Evolutionary conservation across 1,140 invertebrate species (phyloP).

Genomic region (Aphelenchoides fujianensis): DNA sequence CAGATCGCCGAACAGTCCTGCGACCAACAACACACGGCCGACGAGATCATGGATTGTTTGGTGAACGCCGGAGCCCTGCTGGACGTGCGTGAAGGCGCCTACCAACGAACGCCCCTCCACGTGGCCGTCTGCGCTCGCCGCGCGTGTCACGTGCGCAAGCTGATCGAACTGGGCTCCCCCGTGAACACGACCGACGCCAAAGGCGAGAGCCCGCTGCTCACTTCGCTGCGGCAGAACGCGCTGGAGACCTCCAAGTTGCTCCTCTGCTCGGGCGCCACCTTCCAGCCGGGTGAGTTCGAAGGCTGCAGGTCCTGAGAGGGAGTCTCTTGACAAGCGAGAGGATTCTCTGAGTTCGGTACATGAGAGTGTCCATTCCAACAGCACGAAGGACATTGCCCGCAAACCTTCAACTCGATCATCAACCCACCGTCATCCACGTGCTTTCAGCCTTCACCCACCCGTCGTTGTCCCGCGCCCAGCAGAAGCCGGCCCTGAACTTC

Average conservation of each 20-base stretch:
- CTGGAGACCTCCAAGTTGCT: slow-evolving; percentile 8
- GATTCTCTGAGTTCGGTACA: too few species aligned
- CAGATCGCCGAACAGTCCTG: slow-evolving; percentile 1
- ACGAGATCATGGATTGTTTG: slow-evolving; percentile 2
- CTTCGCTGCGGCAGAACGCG: neutral
- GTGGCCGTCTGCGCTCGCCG: neutral
- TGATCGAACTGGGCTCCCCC: neutral
- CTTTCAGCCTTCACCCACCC: neutral
- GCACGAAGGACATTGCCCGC: too few species aligned
- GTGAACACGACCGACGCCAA: neutral
- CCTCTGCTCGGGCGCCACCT: neutral
- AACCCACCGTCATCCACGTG: neutral
- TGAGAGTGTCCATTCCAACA: too few species aligned
- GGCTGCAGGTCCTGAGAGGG: too few species aligned
- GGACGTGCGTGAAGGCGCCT: neutral
- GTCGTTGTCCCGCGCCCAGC: neutral
- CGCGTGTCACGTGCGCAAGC: neutral
- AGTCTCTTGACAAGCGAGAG: too few species aligned
- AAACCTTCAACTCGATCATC: too few species aligned
- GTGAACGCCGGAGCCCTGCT: slow-evolving; percentile 8
- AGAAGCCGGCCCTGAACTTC: neutral
- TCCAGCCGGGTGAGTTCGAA: neutral
- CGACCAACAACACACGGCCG: slow-evolving; percentile 13
- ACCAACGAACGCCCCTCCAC: neutral
- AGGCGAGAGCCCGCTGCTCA: neutral